phyloP scores from a whole-genome alignment of 2,888 invertebrate species.

The Synanthedon formicaeformis region DNA sequence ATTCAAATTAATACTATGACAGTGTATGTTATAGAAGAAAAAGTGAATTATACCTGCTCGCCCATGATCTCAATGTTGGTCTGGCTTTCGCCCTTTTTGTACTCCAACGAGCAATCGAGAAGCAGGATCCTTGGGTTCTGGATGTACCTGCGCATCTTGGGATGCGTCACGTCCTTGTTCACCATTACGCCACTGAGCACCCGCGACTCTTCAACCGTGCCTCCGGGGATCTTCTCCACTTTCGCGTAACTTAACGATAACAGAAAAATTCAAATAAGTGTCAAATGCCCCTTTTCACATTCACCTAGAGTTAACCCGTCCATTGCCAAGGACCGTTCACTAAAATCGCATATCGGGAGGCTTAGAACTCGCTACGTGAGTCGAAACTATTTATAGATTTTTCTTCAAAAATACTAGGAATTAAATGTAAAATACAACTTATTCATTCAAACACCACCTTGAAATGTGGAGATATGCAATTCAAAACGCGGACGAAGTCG shows the following conservation, averaged over 20 bases:
- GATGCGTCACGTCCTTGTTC: slow-evolving; percentile 98
- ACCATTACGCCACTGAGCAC: slow-evolving; percentile 96
- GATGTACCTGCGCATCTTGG: slow-evolving; percentile 95
- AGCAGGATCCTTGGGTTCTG: slow-evolving; percentile 96
- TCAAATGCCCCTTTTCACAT: too few species aligned
- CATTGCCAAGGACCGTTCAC: too few species aligned
- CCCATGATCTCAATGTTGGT: slow-evolving; percentile 96
- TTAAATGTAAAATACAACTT: too few species aligned
- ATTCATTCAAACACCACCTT: too few species aligned
- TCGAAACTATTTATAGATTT: too few species aligned
- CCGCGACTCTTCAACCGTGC: slow-evolving; percentile 92
- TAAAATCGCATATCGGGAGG: too few species aligned
- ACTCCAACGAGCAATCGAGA: slow-evolving; percentile 95
- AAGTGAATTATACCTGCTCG: slow-evolving; percentile 72
- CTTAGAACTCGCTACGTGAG: too few species aligned
- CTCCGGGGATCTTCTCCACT: slow-evolving; percentile 95
- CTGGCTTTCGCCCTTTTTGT: slow-evolving; percentile 99
- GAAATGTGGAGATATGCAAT: too few species aligned
- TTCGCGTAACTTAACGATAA: slow-evolving; percentile 80
- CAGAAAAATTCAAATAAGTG: too few species aligned
- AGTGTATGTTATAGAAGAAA: not conserved
- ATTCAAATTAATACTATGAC: not conserved
- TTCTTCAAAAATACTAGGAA: too few species aligned
- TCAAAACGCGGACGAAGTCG: too few species aligned
- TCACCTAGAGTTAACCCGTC: too few species aligned